phyloP scores from a whole-genome alignment of 2,888 invertebrate genomes.

The Hirtodrosophila alboralis region DNA sequence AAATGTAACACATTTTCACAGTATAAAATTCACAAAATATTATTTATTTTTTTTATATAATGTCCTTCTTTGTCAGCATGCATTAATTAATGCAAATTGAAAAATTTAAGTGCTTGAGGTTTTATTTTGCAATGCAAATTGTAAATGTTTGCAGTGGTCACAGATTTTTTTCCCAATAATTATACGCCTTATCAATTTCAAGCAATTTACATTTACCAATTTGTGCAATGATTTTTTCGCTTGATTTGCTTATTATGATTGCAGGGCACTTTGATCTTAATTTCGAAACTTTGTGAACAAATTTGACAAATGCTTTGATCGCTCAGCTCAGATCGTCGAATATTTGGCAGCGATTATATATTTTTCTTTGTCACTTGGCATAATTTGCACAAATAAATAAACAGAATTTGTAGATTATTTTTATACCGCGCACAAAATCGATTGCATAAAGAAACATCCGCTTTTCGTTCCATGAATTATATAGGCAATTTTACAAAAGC shows the following conservation, averaged over 20 bases:
- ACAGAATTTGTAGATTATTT: constrained; percentile 36
- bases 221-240: constrained; percentile 44
- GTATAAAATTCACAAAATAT: constrained; percentile 15
- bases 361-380: constrained; percentile 45
- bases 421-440: constrained; percentile 30
- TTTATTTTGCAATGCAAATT: constrained; percentile 7
- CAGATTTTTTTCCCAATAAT: constrained; percentile 33
- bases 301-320: constrained; percentile 48
- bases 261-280: constrained; percentile 59
- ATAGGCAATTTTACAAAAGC: constrained; percentile 41
- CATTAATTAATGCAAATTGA: constrained; percentile 48
- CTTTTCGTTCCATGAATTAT: constrained; percentile 34
- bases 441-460: constrained; percentile 55
- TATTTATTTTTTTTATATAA: constrained; percentile 15
- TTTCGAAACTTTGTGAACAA: constrained; percentile 8
- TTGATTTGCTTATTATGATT: constrained; percentile 58
- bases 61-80: neutral
- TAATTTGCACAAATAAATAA: constrained; percentile 43
- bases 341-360: constrained; percentile 41
- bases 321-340: constrained; percentile 11
- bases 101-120: constrained; percentile 13
- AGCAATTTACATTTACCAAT: constrained; percentile 61
- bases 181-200: constrained; percentile 50
- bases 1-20: constrained; percentile 36
- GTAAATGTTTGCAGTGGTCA: constrained; percentile 33